phyloP scores from a whole-genome alignment of 2,797 vertebrate species.

The Austrolebias charrua region DNA sequence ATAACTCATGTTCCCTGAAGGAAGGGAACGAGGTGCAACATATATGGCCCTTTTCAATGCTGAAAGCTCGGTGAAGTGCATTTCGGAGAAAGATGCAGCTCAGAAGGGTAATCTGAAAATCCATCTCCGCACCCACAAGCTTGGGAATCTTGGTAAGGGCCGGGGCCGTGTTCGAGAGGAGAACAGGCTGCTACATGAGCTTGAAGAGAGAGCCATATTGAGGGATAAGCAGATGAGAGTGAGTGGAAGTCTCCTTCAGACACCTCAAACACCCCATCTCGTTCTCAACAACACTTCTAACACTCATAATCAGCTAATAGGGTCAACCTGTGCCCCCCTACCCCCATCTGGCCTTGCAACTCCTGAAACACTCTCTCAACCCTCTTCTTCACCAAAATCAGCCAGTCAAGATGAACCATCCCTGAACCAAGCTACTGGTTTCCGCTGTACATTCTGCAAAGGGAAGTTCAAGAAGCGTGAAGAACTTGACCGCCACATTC shows the following conservation, averaged over 20 bases:
- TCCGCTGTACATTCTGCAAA: conserved; percentile 98
- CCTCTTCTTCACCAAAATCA: conserved; percentile 91
- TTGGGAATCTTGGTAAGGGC: conserved; percentile 97
- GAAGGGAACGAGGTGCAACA: no score
- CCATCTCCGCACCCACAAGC: conserved; percentile 96
- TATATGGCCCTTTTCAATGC: no score
- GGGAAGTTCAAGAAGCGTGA: conserved; percentile 99
- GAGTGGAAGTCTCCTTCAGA: conserved; percentile 86
- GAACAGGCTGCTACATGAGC: conserved; percentile 93
- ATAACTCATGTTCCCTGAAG: no score
- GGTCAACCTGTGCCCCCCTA: conserved; percentile 86
- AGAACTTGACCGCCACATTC: conserved; percentile 95
- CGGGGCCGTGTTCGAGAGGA: conserved; percentile 96
- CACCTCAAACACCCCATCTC: conserved; percentile 74
- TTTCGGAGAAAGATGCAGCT: no score
- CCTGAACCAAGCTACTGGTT: conserved; percentile 86
- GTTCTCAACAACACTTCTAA: conserved; percentile 74
- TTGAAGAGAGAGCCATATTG: conserved; percentile 95
- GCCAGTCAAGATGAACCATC: conserved; percentile 87
- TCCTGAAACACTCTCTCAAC: conserved; percentile 85
- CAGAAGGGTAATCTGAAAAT: conserved; percentile 99
- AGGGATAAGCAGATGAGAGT: conserved; percentile 96
- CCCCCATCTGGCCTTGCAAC: conserved; percentile 82
- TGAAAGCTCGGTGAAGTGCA: no score
- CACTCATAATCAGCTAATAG: conserved; percentile 82